These are phyloP conservation scores for Lucilia sericata DNA, from an alignment of 1,140 invertebrate species.

Conservation along the genomic window DNA sequence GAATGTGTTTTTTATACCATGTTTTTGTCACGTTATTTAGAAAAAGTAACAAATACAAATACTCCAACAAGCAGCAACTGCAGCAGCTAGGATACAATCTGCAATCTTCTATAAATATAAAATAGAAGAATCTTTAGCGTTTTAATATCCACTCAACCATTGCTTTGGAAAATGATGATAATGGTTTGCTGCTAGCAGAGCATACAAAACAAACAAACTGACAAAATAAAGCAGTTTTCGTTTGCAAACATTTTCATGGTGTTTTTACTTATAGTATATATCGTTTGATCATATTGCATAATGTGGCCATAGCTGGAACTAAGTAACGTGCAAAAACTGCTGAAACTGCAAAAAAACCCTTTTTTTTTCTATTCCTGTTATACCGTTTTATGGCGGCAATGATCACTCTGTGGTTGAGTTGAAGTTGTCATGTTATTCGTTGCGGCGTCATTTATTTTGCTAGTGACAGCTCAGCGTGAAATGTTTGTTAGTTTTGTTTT, in stretches of 20 bases:
- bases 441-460: conserved; percentile 49
- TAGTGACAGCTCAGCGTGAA: conserved; percentile 49
- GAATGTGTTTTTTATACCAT: conserved; percentile 33
- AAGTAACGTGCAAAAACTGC: background rate
- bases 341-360: background rate
- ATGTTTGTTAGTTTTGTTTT: conserved; percentile 40
- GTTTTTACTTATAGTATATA: background rate
- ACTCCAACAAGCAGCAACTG: background rate
- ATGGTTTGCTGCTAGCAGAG: background rate
- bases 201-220: background rate
- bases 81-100: no score
- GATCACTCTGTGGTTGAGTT: conserved; percentile 7
- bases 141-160: background rate
- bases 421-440: conserved; percentile 46
- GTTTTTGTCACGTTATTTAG: conserved; percentile 24
- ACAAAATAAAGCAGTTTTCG: conserved; percentile 21
- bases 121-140: conserved; percentile 28
- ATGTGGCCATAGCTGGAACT: background rate
- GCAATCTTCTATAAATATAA: background rate
- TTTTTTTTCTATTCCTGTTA: conserved; percentile 3
- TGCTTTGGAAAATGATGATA: background rate
- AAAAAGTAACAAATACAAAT: background rate
- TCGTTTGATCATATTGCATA: conserved; percentile 20
- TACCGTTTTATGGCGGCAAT: conserved; percentile 31
- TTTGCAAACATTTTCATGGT: conserved; percentile 25